Conservation (phyloP, 2,113 vertebrate species). For the Cyprinodon brontotheroides region DNA sequence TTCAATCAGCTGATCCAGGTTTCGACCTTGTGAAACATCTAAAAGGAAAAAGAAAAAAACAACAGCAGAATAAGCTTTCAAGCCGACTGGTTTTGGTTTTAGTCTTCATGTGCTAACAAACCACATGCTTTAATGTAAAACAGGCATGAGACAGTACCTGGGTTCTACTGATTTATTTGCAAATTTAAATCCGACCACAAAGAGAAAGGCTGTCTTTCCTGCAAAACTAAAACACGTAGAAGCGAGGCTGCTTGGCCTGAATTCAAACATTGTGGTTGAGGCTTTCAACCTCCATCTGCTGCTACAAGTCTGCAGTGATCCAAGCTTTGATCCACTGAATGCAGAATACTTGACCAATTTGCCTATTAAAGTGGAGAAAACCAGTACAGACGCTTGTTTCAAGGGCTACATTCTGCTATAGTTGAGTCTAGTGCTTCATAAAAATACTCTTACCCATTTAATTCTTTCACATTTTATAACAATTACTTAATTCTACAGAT, state of each 20-base stretch:
- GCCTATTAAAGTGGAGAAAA: too few species aligned
- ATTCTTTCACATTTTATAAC: too few species aligned
- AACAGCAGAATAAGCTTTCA: neutral
- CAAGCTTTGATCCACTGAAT: too few species aligned
- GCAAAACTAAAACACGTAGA: constrained; percentile 12
- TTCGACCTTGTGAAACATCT: constrained; percentile 80
- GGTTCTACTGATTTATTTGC: neutral
- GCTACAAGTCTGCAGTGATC: neutral
- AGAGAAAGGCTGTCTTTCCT: neutral
- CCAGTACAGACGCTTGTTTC: too few species aligned
- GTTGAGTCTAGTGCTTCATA: too few species aligned
- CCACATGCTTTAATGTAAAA: neutral
- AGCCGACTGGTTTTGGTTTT: neutral
- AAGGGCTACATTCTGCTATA: too few species aligned
- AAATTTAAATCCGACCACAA: constrained; percentile 2
- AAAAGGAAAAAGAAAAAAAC: constrained; percentile 20
- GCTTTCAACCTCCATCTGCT: neutral
- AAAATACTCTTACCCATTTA: too few species aligned
- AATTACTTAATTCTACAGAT: neutral
- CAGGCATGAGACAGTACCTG: neutral
- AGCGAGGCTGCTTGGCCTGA: neutral
- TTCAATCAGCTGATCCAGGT: constrained; percentile 86
- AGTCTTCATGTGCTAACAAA: neutral
- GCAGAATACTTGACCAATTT: too few species aligned
- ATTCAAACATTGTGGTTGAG: constrained; percentile 14